Base-by-base conservation (phyloP, 2,113 vertebrate genomes). In the Phylloscopus trochilus region DNA sequence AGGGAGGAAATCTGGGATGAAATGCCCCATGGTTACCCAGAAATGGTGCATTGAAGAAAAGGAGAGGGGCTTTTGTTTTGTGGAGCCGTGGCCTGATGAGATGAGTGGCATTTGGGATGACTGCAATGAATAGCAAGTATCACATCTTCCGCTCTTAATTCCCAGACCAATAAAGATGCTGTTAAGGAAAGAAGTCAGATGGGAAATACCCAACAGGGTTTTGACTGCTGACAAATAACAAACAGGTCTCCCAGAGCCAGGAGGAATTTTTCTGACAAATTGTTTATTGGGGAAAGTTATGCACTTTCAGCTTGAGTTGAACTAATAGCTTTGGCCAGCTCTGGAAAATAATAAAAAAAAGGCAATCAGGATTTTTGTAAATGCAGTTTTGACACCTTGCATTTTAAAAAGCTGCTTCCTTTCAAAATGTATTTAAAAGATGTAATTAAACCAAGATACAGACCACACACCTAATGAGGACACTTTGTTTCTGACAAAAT, bases 111-210 rank as follows among this genome's bases (percentile, higher is more conserved):
- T 92, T 93, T 90, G 69, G 86, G 72, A 90, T 63, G 91, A 30
- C 76, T 92, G 89, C 90, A 89, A 83, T 82, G 94, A 94, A 93
- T 90, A 93, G 91, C 89, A 90, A 89, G 83, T 75, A 87, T 96
- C 53, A 0, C 76, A 68, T 92, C 84, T 91, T 83, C 73, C 1
- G 0, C 66, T 5, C 2, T 87, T 89, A 92, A 93, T 95, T 95
- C 92, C 89, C 95, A 96, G 49, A 89, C 83, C 94, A 93, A 94
- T 97, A 94, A 97, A 94, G 91, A 60, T 3, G n/a, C 92, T 89
- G 89, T 72, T 96, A 95, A 95, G 93, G 67, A 69, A 87, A 89
- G 90, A 77, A 96, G 86, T 93, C 94, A 95, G 74, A 68, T 91
- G 95, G 91, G 96, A 96, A 93, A 96, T 77, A 81, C 83, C 83